Conservation (phyloP, 1,140 invertebrate species). For the Asbolus verrucosus region DNA sequence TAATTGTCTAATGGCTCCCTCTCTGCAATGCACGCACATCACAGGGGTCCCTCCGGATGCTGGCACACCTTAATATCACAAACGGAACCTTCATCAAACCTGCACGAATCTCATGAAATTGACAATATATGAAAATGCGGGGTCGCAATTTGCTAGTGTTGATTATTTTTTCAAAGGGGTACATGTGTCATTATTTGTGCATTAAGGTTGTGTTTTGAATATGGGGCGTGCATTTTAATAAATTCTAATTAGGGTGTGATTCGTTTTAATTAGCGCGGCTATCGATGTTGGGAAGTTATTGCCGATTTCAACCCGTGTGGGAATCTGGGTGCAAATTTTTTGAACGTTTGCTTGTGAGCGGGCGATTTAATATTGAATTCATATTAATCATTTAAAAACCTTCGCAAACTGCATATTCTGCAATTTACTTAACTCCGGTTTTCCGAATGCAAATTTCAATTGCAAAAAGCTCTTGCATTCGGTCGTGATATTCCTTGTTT, state of each 20-base stretch:
- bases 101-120: too few species aligned
- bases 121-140: too few species aligned
- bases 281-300: too few species aligned
- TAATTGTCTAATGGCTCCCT: constrained; percentile 44
- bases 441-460: too few species aligned
- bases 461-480: too few species aligned
- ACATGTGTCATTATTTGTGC: constrained; percentile 23
- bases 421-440: constrained; percentile 10
- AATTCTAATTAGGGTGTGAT: constrained; percentile 2
- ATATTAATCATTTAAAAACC: constrained; percentile 33
- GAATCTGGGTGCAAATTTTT: background rate
- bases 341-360: constrained; percentile 13
- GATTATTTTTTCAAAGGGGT: background rate
- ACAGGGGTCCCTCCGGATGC: constrained; percentile 18
- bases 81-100: too few species aligned
- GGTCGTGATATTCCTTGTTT: too few species aligned
- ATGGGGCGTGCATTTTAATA: too few species aligned
- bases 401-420: constrained; percentile 5
- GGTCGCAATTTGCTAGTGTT: too few species aligned
- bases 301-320: too few species aligned
- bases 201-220: too few species aligned
- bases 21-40: constrained; percentile 36
- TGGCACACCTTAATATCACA: too few species aligned
- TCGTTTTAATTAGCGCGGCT: constrained; percentile 19
- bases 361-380: constrained; percentile 32